phyloP scores from a whole-genome alignment of 2,888 invertebrate genomes.

The Axea sp. region DNA sequence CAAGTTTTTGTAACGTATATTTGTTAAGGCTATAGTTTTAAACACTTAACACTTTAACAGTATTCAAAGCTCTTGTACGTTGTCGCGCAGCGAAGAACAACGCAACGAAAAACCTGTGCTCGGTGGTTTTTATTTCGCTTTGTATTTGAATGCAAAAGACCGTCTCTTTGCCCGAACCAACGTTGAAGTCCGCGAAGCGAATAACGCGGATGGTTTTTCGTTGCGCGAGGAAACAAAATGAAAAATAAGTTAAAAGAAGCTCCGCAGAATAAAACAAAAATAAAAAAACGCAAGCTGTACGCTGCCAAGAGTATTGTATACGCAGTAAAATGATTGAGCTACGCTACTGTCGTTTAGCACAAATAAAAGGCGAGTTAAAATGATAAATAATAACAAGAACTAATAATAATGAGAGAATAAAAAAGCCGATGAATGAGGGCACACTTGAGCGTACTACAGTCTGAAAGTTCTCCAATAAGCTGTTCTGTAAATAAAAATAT shows the following conservation, averaged over 20 bases:
- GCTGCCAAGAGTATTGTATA: constrained; percentile 53
- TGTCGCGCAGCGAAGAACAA: constrained; percentile 64
- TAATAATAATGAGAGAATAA: not conserved
- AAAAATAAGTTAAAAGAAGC: constrained; percentile 31
- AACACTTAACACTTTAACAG: constrained; percentile 73
- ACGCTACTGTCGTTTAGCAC: constrained; percentile 75
- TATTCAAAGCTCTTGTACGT: constrained; percentile 75
- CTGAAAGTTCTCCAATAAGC: constrained; percentile 60
- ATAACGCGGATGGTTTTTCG: not conserved
- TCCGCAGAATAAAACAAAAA: constrained; percentile 25
- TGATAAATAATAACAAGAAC: constrained; percentile 4
- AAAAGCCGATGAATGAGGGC: constrained; percentile 32
- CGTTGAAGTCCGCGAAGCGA: too few species aligned
- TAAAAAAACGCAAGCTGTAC: constrained; percentile 39
- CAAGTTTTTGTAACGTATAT: constrained; percentile 76
- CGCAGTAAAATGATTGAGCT: constrained; percentile 59
- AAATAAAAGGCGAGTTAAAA: constrained; percentile 64
- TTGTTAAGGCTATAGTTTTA: constrained; percentile 75
- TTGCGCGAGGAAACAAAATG: not conserved
- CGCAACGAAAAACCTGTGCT: constrained; percentile 4
- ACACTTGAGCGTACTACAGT: constrained; percentile 62
- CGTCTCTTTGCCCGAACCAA: too few species aligned
- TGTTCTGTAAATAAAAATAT: constrained; percentile 65
- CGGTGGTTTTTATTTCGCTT: not conserved
- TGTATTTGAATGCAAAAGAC: not conserved